Evolutionary conservation across 1,140 invertebrate genomes (phyloP).

Genomic region (Drosophila busckii): DNA sequence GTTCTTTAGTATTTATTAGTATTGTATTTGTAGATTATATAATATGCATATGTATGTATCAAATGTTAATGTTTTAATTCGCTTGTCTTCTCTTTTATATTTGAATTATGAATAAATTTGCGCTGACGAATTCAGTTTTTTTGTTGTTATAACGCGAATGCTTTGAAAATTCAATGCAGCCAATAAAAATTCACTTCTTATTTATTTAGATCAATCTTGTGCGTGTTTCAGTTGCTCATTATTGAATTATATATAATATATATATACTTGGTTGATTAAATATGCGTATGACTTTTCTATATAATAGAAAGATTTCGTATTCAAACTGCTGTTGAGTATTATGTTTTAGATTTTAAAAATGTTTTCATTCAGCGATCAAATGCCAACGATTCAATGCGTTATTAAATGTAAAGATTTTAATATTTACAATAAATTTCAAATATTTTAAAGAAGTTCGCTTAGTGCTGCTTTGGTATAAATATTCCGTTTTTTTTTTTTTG

Average conservation of each 20-base stretch:
- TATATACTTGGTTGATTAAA: constrained; percentile 9
- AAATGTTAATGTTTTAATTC: constrained; percentile 33
- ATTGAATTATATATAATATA: constrained; percentile 3
- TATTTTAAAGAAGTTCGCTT: constrained; percentile 10
- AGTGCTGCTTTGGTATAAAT: constrained; percentile 11
- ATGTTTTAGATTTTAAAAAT: constrained; percentile 54
- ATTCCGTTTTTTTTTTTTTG: constrained; percentile 6
- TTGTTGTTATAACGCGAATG: constrained; percentile 11
- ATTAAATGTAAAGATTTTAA: constrained; percentile 16
- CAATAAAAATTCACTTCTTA: constrained; percentile 15
- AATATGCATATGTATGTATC: constrained; percentile 49
- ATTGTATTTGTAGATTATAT: constrained; percentile 28
- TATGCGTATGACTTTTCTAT: constrained; percentile 32
- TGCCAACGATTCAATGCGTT: too few species aligned
- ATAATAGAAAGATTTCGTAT: constrained; percentile 53
- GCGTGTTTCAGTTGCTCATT: constrained; percentile 52
- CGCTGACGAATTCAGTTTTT: too few species aligned
- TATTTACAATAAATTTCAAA: constrained; percentile 45
- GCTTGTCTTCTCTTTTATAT: constrained; percentile 13
- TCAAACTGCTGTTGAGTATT: constrained; percentile 26
- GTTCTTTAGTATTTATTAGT: constrained; percentile 33
- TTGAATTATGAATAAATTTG: constrained; percentile 28
- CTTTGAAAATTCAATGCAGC: constrained; percentile 20
- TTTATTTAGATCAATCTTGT: constrained; percentile 51
- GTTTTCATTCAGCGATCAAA: constrained; percentile 31